Base-by-base conservation (phyloP, 2,888 invertebrate species). In the Agrilus mali region DNA sequence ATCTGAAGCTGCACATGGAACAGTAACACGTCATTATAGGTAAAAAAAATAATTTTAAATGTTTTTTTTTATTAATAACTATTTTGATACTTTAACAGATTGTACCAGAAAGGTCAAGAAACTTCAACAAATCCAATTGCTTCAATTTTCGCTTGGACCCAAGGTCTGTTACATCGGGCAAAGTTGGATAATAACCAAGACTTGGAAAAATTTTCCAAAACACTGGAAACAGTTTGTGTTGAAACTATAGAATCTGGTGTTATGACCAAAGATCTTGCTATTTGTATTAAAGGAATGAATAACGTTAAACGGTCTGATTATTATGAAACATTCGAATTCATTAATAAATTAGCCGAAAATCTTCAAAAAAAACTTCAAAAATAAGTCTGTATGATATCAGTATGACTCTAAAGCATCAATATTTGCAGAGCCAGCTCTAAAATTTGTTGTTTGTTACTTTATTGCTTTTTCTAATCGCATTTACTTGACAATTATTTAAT, bases 91-190 rank as follows among this genome's bases (percentile, higher is more conserved):
- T 2, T 27, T 27, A 27, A 27, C 10, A 76, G 89, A 41, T 77
- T 83, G 70, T 78, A 95, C 70, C 81, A 88, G 70, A 78, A 94
- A 75, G 96, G 96, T 50, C 87, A 95, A 66, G 96, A 96, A 70
- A 98, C 98, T 0, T 96, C 96, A 27, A 98, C 97, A 40, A 98
- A 98, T 68, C 93, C 97, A 0, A 96, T 98, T 60, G 97, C 97
- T 16, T 97, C 96, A 1, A 97, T 98, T 60, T 98, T 95, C 68
- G 98, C 98, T 2, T 98, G 98, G 98, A 92, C 94, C 0, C 78
- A 83, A 55, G 98, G 96, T 38, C 73, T 97, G 4, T 68, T 87
- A 41, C 97, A 98, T 63, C 81, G 97, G 45, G 97, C 96, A 45
- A 89, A 93, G 60, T 72, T 98, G 49, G 97, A 98, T 62, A 73